A percentile compares a stretch with the other conserved stretches of the same genome.
Evolutionary conservation across 2,113 vertebrate species (phyloP).

Genomic region (Sphyrna mokarran): DNA sequence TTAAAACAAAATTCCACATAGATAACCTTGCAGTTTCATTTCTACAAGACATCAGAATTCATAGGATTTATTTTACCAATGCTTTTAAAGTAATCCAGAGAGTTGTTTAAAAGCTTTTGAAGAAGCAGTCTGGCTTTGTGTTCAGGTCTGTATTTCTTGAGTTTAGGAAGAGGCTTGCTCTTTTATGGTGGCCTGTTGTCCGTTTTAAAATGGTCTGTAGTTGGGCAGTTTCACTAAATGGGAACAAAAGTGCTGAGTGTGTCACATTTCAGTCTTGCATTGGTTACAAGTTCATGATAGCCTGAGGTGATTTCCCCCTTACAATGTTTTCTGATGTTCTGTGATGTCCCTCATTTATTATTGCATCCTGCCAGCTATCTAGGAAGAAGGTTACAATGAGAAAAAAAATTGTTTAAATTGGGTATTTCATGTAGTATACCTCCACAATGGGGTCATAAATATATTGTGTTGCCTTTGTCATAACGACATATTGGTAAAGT

Average conservation of each 20-base stretch:
- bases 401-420: background rate
- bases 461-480: background rate
- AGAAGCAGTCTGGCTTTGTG: background rate
- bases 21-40: background rate
- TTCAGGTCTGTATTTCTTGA: background rate
- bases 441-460: background rate
- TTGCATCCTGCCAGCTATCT: background rate
- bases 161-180: background rate
- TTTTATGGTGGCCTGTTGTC: background rate
- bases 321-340: background rate
- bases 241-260: background rate
- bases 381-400: background rate
- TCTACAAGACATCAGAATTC: background rate
- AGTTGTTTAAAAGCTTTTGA: background rate
- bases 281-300: background rate
- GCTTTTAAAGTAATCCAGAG: background rate
- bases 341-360: background rate
- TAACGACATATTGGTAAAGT: background rate
- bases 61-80: background rate
- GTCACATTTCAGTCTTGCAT: background rate
- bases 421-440: background rate
- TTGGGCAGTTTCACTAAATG: background rate
- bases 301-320: background rate
- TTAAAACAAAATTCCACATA: background rate
- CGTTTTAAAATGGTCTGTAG: background rate